Evolutionary conservation across 2,113 vertebrate species (phyloP), one percentile per base, ranked within the genome.

Genomic region (Paramisgurnus dabryanus): DNA sequence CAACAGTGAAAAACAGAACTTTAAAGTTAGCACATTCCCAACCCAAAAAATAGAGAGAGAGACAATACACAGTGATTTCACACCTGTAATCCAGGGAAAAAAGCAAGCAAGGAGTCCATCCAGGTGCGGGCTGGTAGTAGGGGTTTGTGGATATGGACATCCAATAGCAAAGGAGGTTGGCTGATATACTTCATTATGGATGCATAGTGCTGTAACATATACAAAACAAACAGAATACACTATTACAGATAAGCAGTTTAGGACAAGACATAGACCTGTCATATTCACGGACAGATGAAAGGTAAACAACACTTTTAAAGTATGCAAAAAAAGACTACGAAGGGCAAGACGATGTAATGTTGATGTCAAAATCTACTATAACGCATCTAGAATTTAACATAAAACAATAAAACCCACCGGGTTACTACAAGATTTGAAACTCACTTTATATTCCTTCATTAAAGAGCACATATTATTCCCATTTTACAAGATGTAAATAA

Each of bases 151-250:
- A 99, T 99, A 70, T 99, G 97, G 63, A 99, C 97, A 57, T 99
- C 97, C 12, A 99, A 93, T 9, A 99, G 93, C 71, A 99, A 94
- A 22, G 98, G 98, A 0, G 98, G 97, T 86, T 99, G 98, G 84
- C 97, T 99, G 67, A 99, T 99, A 82, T 99, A 99, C 79, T 98
- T 96, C 98, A 99, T 99, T 84, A 99, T 99, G 84, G 98, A 98
- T 82, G 98, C 95, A 0, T 99, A 99, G 90, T 99, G 98, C 98
- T 99, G 85, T 68, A 85, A 79, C 9, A 71, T 53, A 80, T 45
- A 15, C 39, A 18, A 50, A 39, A 5, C 18, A n/a, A 50, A 13
- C 17, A 40, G 13, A 65, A 40, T 17, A 47, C 11, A 74, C 9
- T 9, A 74, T 58, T 22, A 60, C 57, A 41, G 22, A 74, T 15